A percentile compares a stretch with the other conserved stretches of the same genome.
Evolutionary conservation across 2,888 invertebrate genomes (phyloP).

Genomic region (Cynaeus angustus): DNA sequence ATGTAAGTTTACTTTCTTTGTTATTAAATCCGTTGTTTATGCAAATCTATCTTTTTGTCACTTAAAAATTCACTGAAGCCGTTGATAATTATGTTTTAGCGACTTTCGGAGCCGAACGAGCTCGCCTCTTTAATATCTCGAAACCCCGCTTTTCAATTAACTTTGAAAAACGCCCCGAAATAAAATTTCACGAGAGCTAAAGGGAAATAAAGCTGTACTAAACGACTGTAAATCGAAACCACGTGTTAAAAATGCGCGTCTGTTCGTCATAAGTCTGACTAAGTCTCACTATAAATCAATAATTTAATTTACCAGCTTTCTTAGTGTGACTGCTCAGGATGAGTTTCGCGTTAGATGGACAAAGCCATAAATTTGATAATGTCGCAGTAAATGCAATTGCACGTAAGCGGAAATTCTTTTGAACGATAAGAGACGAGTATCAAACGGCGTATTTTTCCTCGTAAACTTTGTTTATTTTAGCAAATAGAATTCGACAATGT

Average conservation of each 20-base stretch:
- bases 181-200: too few species aligned
- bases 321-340: too few species aligned
- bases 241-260: neutral
- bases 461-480: slow-evolving; percentile 25
- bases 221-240: slow-evolving; percentile 13
- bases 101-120: too few species aligned
- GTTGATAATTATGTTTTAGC: too few species aligned
- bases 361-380: slow-evolving; percentile 1
- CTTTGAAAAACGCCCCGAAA: slow-evolving; percentile 4
- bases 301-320: too few species aligned
- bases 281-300: too few species aligned
- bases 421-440: too few species aligned
- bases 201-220: too few species aligned
- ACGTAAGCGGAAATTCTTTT: neutral
- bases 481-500: slow-evolving; percentile 32
- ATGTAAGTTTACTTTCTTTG: too few species aligned
- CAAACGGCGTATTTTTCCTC: slow-evolving; percentile 5
- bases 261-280: neutral
- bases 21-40: slow-evolving; percentile 12
- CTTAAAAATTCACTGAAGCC: neutral
- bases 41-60: slow-evolving; percentile 5
- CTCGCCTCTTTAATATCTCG: neutral
- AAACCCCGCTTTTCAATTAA: slow-evolving; percentile 6
- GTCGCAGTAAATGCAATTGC: slow-evolving; percentile 17
- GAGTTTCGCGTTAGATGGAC: too few species aligned